Percentiles rank a stretch among this genome's conserved stretches.
Conservation (phyloP, 1,140 invertebrate genomes). For the Amyelois transitella region DNA sequence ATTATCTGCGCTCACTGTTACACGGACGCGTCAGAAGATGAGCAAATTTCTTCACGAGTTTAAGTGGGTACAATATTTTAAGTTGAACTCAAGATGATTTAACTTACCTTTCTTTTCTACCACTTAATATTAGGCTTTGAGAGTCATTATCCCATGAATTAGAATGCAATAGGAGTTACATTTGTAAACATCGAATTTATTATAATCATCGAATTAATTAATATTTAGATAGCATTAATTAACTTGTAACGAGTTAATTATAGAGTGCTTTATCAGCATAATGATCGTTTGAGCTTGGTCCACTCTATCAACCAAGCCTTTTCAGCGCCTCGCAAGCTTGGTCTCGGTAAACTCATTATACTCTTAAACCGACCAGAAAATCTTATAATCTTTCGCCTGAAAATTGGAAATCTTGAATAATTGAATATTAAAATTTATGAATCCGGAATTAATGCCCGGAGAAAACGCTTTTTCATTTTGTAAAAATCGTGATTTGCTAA, state of each 20-base stretch:
- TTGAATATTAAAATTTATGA: conserved; percentile 53
- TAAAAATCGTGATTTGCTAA: neutral
- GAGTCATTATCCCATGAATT: neutral
- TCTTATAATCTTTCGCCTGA: conserved; percentile 61
- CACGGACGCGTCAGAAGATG: too few species aligned
- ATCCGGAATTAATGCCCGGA: conserved; percentile 25
- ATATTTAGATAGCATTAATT: neutral
- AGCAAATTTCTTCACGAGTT: too few species aligned
- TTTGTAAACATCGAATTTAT: neutral
- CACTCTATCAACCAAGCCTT: neutral
- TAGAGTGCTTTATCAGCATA: neutral
- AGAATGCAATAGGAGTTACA: neutral
- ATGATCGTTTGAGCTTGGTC: neutral
- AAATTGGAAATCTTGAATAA: conserved; percentile 68
- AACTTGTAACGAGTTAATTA: neutral
- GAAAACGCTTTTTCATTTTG: conserved; percentile 22
- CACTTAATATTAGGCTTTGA: too few species aligned
- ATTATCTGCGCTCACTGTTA: neutral
- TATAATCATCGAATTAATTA: neutral
- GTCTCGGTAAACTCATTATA: conserved; percentile 56
- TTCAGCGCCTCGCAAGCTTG: conserved; percentile 35
- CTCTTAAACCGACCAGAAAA: conserved; percentile 57
- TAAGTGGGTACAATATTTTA: too few species aligned
- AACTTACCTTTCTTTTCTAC: too few species aligned
- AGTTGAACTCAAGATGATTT: too few species aligned